Base-by-base conservation (phyloP, 2,113 vertebrate genomes). In the Galbula dea region DNA sequence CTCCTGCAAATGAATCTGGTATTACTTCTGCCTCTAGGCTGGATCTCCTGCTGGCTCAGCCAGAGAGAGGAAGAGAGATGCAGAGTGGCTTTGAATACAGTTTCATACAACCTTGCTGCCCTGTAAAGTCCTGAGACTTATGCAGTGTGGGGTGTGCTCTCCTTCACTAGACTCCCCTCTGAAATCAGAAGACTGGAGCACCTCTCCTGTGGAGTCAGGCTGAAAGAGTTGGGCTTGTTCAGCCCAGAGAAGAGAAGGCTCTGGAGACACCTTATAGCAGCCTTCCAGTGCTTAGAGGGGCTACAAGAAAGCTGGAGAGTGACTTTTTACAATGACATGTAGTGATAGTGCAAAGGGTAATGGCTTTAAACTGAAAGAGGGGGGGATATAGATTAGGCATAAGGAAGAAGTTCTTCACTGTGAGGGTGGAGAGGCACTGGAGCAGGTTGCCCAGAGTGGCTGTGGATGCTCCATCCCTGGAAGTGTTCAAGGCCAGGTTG, bases 131-230 rank as follows among this genome's bases (percentile, higher is more conserved):
- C 20, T 29, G 77, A 77, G 45, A 57, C 9, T 36, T 27, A 21
- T 0, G 1, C 0, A 0, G 11, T 69, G 32, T 2, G 7, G n/a
- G 0, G 0, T 43, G 39, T 57, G 36, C 59, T 66, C 18, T 87
- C 24, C 30, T 74, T 68, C 54, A 7, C 8, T 30, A 37, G 49
- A 20, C 36, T 37, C 34, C 27, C 48, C n/a, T 48, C 19, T 52
- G 34, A 52, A 22, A 66, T 45, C 36, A 36, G 23, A 10, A 43
- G 23, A 23, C 16, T 68, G 66, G 32, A 67, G 23, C 66, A 36
- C n/a, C 45, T 49, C 45, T 36, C 16, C 66, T 68, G 9, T 49
- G 45, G 26, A 8, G 16, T 26, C 24, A 36, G 45, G 45, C n/a
- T 68, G 66, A 68, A 43, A 66, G 30, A 66, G 65, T n/a, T 67